Evolutionary conservation across 30 jellyfish, hydroid and myxozoan species (phyloP), one percentile per base, ranked within the genome.

Genomic region (Cassiopea andromeda): DNA sequence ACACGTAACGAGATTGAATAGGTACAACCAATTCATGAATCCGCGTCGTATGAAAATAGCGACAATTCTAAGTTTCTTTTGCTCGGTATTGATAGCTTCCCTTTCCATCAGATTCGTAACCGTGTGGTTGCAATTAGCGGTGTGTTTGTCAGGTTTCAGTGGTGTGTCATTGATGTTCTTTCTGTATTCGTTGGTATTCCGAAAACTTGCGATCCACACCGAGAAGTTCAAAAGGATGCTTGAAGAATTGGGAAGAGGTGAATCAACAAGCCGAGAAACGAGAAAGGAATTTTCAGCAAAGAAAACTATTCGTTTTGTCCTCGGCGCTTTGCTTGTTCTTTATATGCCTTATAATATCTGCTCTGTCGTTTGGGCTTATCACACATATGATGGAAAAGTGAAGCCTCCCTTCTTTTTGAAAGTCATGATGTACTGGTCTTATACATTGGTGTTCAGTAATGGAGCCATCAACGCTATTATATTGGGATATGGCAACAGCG

Each of bases 381-480:
- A 87, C 85, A 87, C 48, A 68, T 78, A 44, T 38, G 54, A 16
- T 27, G 15, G 68, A 60, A 66, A 74, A 2, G 73, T 46, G 1
- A 18, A 49, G 16, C 90, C 90, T 1, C 72, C 85, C 3, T 4
- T 77, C 1, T 48, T 13, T 12, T 7, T 87, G 69, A 19, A 57
- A 46, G 66, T 78, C 0, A 7, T 49, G 3, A 18, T 44, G 44
- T 70, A 69, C 38, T 48, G 75, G 83, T 10, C 90, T 1, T 67
- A 72, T 44, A 2, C 43, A 1, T 1, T 87, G 48, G 86, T 60
- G 69, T 14, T 87, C 44, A 77, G 86, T 16, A 87, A 87, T 69
- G 90, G 90, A 54, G 87, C 85, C 43, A 48, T 86, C 16, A 86
- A 86, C 49, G 87, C 94, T 1, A 38, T 68, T 15, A 44, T 87